Evolutionary conservation across 2,888 invertebrate species (phyloP), one percentile per base, ranked within the genome.

Genomic region (Latheticus oryzae): DNA sequence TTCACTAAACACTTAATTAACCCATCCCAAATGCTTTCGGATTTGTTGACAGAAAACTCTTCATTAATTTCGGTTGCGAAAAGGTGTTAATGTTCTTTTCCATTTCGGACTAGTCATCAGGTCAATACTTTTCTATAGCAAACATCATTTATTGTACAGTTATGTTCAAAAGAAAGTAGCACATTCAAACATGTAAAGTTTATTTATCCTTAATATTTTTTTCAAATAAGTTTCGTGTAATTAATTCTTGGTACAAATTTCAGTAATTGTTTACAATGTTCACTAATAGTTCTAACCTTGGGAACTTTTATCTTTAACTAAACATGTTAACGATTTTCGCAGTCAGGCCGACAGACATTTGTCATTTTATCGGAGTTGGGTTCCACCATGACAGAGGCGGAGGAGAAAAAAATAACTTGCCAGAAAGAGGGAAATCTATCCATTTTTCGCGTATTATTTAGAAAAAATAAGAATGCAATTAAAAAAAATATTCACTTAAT

Each of bases 301-400:
- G n/a, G n/a, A n/a, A n/a, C n/a, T 33, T 33, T 42, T 42, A 42
- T 42, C 42, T 26, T 12, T 13, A 5, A 13, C 23, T 12, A 28
- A n/a, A 42, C 42, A 42, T 26, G 26, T 42, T 16, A 38, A 40
- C 28, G 15, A 28, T 42, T 42, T 42, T 42, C 42, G 42, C 42
- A 42, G 42, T 42, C 42, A 28, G 16, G 42, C 42, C 42, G 13
- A 5, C 28, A 7, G 17, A 28, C 42, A 28, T 42, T 42, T 42
- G 26, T 42, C 42, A 42, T 42, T 42, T 24, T 26, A 12, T 13
- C 16, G 5, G 12, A 12, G 28, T 12, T 17, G 5, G 11, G 21
- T 13, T 11, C 24, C 12, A 26, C 26, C 42, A 28, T 28, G 42
- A 9, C 42, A 42, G 42, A 28, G 9, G 42, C 42, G 28, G 16